Evolutionary conservation across 1,140 invertebrate genomes (phyloP).

Genomic region (Doryteuthis pealeii): DNA sequence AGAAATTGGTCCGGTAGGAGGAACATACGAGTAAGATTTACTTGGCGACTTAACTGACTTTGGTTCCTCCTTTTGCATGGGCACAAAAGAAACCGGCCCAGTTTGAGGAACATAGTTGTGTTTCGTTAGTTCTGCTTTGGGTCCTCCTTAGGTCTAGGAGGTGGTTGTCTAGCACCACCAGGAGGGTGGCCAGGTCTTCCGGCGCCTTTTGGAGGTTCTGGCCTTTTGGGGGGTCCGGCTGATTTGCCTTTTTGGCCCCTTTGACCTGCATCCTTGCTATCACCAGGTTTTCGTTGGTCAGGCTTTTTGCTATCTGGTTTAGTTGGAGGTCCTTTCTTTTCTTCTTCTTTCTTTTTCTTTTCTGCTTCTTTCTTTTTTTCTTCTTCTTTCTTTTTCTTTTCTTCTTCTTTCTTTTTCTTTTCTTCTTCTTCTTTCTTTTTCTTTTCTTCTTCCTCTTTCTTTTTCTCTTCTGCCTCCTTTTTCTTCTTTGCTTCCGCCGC

Average conservation of each 20-base stretch:
- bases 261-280: not conserved
- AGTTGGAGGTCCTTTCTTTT: too few relatives aligned
- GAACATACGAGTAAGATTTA: not conserved
- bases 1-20: not conserved
- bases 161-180: not conserved
- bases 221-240: not conserved
- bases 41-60: not conserved
- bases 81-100: not conserved
- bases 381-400: not conserved
- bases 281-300: not conserved
- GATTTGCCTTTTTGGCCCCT: not conserved
- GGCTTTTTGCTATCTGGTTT: too few relatives aligned
- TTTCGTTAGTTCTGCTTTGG: not conserved
- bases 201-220: not conserved
- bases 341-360: not conserved
- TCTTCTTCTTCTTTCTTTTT: not conserved
- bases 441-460: not conserved
- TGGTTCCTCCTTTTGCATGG: not conserved
- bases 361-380: not conserved
- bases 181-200: not conserved
- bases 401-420: not conserved
- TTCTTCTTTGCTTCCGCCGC: not conserved
- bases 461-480: not conserved
- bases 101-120: not conserved
- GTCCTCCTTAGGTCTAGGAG: not conserved